These are phyloP conservation scores for Liasis olivaceus DNA, from an alignment of 2,797 vertebrate species.

Conservation along the genomic window DNA sequence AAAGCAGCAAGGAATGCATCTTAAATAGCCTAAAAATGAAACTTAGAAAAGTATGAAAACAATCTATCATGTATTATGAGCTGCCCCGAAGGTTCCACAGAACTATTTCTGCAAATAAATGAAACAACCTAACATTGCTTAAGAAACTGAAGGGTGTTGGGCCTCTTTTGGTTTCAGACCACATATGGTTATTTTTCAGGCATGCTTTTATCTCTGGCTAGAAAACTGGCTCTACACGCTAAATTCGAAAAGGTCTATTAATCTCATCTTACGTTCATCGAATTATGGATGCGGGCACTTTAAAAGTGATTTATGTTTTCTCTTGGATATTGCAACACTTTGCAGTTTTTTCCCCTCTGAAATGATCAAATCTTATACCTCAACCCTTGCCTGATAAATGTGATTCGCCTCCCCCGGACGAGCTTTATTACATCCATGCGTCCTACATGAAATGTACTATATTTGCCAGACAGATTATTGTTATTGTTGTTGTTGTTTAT, in stretches of 20 bases:
- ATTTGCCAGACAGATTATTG: background rate
- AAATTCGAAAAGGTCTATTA: constrained; percentile 30
- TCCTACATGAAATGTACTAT: constrained; percentile 3
- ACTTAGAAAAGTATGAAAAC: background rate
- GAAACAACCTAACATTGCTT: background rate
- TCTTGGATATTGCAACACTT: constrained; percentile 43
- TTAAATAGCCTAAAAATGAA: background rate
- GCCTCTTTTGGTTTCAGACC: background rate
- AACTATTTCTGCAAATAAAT: background rate
- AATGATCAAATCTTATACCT: constrained; percentile 47
- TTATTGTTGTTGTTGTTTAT: background rate
- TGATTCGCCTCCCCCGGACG: constrained; percentile 3
- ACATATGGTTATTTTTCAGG: background rate
- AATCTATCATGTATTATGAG: background rate
- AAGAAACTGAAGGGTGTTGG: background rate
- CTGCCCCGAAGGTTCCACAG: background rate
- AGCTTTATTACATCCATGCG: background rate
- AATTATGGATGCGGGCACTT: constrained; percentile 8
- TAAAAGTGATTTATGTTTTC: constrained; percentile 51
- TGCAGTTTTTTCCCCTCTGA: constrained; percentile 4
- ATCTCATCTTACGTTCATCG: constrained; percentile 3
- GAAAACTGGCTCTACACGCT: background rate
- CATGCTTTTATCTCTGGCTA: background rate
- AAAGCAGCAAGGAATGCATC: background rate
- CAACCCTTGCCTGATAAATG: constrained; percentile 39